phyloP scores from a whole-genome alignment of 2,113 vertebrate genomes.

The Melanerpes aurifrons region DNA sequence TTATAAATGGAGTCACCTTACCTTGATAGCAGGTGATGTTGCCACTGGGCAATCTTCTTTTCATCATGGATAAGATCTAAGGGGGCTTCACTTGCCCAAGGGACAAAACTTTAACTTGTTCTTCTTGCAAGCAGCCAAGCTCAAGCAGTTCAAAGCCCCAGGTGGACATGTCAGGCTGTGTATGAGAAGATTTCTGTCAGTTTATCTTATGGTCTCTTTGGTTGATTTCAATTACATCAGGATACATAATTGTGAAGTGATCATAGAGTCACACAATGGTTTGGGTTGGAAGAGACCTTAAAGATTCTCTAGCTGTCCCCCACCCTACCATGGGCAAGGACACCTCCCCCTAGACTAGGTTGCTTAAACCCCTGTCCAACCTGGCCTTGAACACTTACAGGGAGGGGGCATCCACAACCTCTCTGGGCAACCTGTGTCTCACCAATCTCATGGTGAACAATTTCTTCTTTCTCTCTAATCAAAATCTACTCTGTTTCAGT shows the following conservation, averaged over 20 bases:
- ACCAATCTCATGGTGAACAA: background rate
- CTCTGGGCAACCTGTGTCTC: background rate
- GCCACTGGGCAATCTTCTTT: background rate
- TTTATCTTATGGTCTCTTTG: background rate
- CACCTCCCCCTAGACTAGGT: background rate
- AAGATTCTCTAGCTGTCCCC: background rate
- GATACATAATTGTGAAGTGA: background rate
- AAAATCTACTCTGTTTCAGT: background rate
- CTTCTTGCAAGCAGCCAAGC: background rate
- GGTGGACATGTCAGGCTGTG: background rate
- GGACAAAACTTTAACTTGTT: background rate
- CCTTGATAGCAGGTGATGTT: background rate
- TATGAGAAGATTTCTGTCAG: background rate
- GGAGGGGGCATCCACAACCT: background rate
- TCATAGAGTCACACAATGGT: background rate
- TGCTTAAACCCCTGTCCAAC: background rate
- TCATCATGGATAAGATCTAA: fast-evolving
- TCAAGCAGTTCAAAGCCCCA: background rate
- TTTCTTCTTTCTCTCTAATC: background rate
- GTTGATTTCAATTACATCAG: background rate
- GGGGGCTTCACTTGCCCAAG: background rate
- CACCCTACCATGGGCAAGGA: background rate
- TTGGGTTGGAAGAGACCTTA: background rate
- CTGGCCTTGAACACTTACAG: background rate
- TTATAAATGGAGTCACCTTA: background rate